Evolutionary conservation across 1,140 invertebrate species (phyloP).

Genomic region (Tribolium castaneum): DNA sequence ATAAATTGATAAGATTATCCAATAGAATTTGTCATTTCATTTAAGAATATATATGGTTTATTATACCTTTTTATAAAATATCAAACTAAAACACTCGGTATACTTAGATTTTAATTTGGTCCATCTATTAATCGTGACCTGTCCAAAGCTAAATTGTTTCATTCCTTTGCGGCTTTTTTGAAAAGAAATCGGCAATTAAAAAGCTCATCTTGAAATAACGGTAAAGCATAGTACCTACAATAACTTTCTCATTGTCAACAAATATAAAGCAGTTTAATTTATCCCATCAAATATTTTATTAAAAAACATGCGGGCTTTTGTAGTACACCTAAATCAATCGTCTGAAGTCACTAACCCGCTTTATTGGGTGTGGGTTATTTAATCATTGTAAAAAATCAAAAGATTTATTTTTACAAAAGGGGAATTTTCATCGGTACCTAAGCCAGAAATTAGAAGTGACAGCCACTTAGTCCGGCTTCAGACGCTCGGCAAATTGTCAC

Average conservation of each 20-base stretch:
- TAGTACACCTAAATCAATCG: constrained; percentile 28
- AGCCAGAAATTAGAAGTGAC: constrained; percentile 56
- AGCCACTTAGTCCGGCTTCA: constrained; percentile 51
- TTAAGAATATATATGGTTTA: too few relatives aligned
- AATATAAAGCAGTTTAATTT: constrained; percentile 26
- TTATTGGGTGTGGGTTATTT: constrained; percentile 13
- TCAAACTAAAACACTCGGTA: too few relatives aligned
- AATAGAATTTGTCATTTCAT: too few relatives aligned
- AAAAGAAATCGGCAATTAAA: constrained; percentile 42
- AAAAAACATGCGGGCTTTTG: constrained; percentile 28
- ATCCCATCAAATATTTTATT: not conserved
- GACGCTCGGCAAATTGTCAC: constrained; percentile 54
- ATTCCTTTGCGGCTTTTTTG: constrained; percentile 37
- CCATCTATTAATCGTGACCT: constrained; percentile 38
- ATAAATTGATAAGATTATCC: too few relatives aligned
- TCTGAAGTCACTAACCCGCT: constrained; percentile 36
- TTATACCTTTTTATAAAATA: too few relatives aligned
- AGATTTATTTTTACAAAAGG: constrained; percentile 18
- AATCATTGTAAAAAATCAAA: not conserved
- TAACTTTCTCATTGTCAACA: constrained; percentile 2
- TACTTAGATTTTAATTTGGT: too few relatives aligned
- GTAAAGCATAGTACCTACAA: not conserved
- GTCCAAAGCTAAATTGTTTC: constrained; percentile 37
- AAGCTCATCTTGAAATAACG: constrained; percentile 42
- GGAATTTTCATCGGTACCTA: constrained; percentile 29